Evolutionary conservation across 2,888 invertebrate species (phyloP).

Genomic region (Chloromyia formosa): DNA sequence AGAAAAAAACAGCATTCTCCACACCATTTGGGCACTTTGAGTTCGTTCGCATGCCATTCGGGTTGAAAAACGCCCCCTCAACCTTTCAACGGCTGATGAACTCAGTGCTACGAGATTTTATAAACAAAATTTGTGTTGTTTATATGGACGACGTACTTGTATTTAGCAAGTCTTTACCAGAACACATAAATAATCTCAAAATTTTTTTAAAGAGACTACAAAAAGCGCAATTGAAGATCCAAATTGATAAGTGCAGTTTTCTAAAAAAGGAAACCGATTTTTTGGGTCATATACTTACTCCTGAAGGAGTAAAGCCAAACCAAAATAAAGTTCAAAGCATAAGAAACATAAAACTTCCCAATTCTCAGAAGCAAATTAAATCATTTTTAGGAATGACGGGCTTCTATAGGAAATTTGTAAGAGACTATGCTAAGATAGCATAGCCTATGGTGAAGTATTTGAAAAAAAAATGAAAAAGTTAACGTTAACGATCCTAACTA

Average conservation of each 20-base stretch:
- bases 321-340: background rate
- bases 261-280: slow-evolving; percentile 19
- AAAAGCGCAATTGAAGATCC: slow-evolving; percentile 51
- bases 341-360: background rate
- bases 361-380: background rate
- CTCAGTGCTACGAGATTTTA: slow-evolving; percentile 51
- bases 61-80: slow-evolving; percentile 46
- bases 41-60: slow-evolving; percentile 47
- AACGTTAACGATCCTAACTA: background rate
- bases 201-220: slow-evolving; percentile 52
- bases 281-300: slow-evolving; percentile 55
- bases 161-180: slow-evolving; percentile 52
- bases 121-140: slow-evolving; percentile 53
- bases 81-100: slow-evolving; percentile 51
- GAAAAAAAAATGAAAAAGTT: slow-evolving; percentile 16
- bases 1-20: slow-evolving; percentile 55
- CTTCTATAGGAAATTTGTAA: slow-evolving; percentile 2
- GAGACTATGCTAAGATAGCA: slow-evolving; percentile 9
- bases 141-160: slow-evolving; percentile 57
- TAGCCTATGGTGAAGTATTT: background rate
- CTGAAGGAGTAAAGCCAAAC: slow-evolving; percentile 51
- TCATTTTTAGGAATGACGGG: slow-evolving; percentile 18
- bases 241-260: slow-evolving; percentile 53
- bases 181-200: slow-evolving; percentile 52
- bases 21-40: slow-evolving; percentile 44